phyloP scores from a whole-genome alignment of 1,140 invertebrate species.

The Meloidogyne floridensis region DNA sequence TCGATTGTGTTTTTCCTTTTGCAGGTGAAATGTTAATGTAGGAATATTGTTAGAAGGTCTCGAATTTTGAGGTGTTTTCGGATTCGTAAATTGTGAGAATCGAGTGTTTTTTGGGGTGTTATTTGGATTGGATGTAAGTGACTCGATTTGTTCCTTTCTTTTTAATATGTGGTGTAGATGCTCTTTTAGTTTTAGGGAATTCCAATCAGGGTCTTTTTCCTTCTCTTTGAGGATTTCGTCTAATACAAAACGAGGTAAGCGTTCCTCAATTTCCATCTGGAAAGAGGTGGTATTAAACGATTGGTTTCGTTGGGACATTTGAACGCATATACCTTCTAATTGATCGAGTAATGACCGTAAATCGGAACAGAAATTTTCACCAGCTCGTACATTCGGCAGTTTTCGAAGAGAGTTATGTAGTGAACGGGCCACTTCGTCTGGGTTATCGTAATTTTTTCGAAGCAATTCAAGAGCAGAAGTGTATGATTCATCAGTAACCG shows the following conservation, averaged over 20 bases:
- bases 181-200: background rate
- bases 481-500: constrained; percentile 3
- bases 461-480: background rate
- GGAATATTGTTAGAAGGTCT: too few species aligned
- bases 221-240: constrained; percentile 6
- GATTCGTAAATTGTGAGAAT: too few species aligned
- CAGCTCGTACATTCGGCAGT: background rate
- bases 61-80: too few species aligned
- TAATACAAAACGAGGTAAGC: background rate
- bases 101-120: too few species aligned
- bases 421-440: constrained; percentile 8
- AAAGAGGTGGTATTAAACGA: background rate
- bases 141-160: constrained; percentile 10
- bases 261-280: constrained; percentile 11
- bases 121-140: background rate
- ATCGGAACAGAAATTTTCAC: background rate
- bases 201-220: background rate
- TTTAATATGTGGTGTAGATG: constrained; percentile 4
- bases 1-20: too few species aligned
- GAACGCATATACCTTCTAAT: constrained; percentile 3
- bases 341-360: constrained; percentile 6
- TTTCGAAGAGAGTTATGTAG: background rate
- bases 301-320: constrained; percentile 2
- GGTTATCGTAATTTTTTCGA: background rate
- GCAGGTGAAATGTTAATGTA: too few species aligned